A percentile compares a stretch with the other conserved stretches of the same genome.
phyloP scores from a whole-genome alignment of 1,140 invertebrate species.

The Drosophila busckii region DNA sequence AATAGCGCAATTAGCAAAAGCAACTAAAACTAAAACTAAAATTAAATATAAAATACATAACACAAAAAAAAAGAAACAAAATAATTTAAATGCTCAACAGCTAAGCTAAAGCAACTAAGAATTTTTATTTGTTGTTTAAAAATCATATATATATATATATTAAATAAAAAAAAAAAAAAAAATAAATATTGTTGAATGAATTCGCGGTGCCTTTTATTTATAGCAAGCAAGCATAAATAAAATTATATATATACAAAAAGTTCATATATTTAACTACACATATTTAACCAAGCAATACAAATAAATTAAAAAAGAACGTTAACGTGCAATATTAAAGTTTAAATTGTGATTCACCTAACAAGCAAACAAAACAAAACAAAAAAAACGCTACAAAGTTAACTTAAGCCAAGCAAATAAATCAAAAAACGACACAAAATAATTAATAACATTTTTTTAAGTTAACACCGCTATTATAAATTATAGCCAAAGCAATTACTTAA shows the following conservation, averaged over 20 bases:
- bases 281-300: conserved; percentile 46
- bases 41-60: conserved; percentile 15
- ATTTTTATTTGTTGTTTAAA: conserved; percentile 9
- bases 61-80: conserved; percentile 17
- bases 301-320: conserved; percentile 42
- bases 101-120: conserved; percentile 7
- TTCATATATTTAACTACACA: conserved; percentile 15
- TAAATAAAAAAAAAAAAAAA: conserved; percentile 28
- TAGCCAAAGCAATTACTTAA: conserved; percentile 22
- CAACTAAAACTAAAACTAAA: conserved; percentile 17
- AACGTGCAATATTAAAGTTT: conserved; percentile 74
- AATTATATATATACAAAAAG: conserved; percentile 14
- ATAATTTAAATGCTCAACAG: conserved; percentile 8
- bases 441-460: conserved; percentile 9
- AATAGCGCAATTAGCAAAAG: conserved; percentile 67
- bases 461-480: conserved; percentile 19
- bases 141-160: conserved; percentile 23
- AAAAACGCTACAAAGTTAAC: conserved; percentile 22
- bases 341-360: conserved; percentile 42
- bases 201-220: conserved; percentile 78
- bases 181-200: conserved; percentile 70
- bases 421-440: conserved; percentile 12
- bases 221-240: conserved; percentile 69
- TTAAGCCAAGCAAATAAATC: conserved; percentile 31
- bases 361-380: conserved; percentile 3